Conservation (phyloP, 2,113 vertebrate species). For the Myotis brandtii region DNA sequence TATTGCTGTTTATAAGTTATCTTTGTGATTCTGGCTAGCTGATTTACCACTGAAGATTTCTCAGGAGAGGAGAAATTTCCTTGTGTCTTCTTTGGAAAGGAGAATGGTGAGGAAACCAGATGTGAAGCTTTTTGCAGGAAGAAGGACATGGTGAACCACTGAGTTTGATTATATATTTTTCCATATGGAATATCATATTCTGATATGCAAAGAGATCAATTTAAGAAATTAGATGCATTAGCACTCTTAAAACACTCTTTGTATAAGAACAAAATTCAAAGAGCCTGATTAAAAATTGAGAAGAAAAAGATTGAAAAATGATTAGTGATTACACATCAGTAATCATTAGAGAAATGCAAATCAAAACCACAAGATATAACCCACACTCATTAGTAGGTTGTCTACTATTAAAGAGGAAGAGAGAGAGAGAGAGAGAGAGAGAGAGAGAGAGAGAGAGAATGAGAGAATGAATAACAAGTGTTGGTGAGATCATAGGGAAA, state of each 20-base stretch:
- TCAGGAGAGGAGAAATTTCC: neutral
- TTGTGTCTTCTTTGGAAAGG: slow-evolving; percentile 1
- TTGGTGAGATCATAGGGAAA: neutral
- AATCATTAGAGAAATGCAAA: neutral
- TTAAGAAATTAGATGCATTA: slow-evolving; percentile 11
- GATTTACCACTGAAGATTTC: neutral
- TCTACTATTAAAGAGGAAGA: neutral
- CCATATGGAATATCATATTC: neutral
- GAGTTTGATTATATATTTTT: slow-evolving; percentile 23
- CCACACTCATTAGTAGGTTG: neutral
- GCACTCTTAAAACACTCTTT: neutral
- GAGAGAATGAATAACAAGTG: neutral
- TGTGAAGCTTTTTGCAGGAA: neutral
- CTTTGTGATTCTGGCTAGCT: neutral
- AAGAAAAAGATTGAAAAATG: neutral
- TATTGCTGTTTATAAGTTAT: neutral
- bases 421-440: neutral
- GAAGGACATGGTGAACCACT: neutral
- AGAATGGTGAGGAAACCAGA: neutral
- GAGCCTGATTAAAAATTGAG: neutral
- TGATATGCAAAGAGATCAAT: neutral
- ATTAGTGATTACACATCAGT: neutral
- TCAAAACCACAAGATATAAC: neutral
- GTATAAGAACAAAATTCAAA: slow-evolving; percentile 3
- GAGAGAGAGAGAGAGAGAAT: neutral